phyloP scores from a whole-genome alignment of 1,140 invertebrate species.

The Papilio machaon region DNA sequence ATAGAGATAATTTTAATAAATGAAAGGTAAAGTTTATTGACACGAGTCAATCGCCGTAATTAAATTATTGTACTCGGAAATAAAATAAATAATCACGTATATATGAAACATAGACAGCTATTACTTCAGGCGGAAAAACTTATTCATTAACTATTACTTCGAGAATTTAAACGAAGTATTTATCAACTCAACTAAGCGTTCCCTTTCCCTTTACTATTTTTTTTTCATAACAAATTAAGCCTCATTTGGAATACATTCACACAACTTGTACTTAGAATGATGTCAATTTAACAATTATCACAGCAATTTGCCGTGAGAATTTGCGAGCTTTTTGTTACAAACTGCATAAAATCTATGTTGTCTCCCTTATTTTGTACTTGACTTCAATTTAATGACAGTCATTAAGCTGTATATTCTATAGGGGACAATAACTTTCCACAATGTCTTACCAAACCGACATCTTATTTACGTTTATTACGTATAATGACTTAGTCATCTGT shows the following conservation, averaged over 20 bases:
- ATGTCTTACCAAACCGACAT: constrained; percentile 8
- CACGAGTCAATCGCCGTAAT: neutral
- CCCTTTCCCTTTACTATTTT: neutral
- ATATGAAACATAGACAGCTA: too few relatives aligned
- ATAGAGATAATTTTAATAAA: neutral
- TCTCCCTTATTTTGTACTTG: neutral
- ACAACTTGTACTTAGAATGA: neutral
- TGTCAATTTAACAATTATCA: neutral
- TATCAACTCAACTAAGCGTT: neutral
- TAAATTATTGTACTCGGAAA: too few relatives aligned
- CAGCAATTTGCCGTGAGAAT: neutral
- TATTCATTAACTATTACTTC: too few relatives aligned
- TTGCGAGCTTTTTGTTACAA: neutral
- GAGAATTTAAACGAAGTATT: neutral
- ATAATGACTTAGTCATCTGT: constrained; percentile 45
- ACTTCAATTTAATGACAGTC: constrained; percentile 3
- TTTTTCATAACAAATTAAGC: neutral
- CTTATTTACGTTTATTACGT: constrained; percentile 30
- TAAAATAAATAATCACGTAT: too few relatives aligned
- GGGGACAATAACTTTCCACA: constrained; percentile 12
- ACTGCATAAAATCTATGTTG: neutral
- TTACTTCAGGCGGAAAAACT: too few relatives aligned
- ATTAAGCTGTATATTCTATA: neutral
- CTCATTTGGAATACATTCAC: neutral
- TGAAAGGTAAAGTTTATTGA: neutral